phyloP scores from a whole-genome alignment of 1,140 invertebrate species.

The Drosophila santomea region DNA sequence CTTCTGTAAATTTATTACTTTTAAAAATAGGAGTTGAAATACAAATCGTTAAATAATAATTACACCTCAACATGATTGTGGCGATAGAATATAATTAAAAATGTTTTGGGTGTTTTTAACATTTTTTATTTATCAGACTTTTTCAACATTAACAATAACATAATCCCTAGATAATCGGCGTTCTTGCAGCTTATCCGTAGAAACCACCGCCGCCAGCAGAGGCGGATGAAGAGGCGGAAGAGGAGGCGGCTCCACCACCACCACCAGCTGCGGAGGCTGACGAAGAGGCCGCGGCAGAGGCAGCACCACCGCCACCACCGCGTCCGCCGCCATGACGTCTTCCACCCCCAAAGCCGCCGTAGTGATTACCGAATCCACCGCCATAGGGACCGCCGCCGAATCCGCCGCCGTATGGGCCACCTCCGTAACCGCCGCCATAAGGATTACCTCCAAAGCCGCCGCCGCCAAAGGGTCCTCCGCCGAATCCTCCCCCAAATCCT shows the following conservation, averaged over 20 bases:
- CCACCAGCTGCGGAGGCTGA: constrained; percentile 7
- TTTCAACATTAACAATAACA: constrained; percentile 33
- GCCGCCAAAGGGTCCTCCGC: constrained; percentile 3
- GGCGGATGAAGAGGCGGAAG: constrained; percentile 25
- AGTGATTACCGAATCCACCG: constrained; percentile 5
- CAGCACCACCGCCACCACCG: constrained; percentile 30
- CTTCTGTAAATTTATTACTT: too few species aligned
- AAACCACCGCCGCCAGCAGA: constrained; percentile 14
- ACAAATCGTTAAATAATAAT: too few species aligned
- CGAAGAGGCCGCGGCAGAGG: constrained; percentile 23
- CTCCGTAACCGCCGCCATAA: background rate
- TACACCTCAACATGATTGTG: too few species aligned
- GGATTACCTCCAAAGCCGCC: constrained; percentile 22
- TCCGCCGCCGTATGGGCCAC: constrained; percentile 18
- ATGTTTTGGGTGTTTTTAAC: background rate
- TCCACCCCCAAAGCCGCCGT: background rate
- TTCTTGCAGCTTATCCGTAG: constrained; percentile 17
- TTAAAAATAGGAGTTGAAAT: too few species aligned
- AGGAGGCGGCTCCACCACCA: constrained; percentile 11
- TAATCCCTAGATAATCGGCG: constrained; percentile 3
- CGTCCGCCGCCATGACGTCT: constrained; percentile 6
- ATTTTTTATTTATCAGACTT: constrained; percentile 38
- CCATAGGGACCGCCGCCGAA: constrained; percentile 10
- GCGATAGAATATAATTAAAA: background rate
- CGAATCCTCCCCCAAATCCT: constrained; percentile 31